phyloP scores from a whole-genome alignment of 2,797 vertebrate species.

The Pachyuromys duprasi region DNA sequence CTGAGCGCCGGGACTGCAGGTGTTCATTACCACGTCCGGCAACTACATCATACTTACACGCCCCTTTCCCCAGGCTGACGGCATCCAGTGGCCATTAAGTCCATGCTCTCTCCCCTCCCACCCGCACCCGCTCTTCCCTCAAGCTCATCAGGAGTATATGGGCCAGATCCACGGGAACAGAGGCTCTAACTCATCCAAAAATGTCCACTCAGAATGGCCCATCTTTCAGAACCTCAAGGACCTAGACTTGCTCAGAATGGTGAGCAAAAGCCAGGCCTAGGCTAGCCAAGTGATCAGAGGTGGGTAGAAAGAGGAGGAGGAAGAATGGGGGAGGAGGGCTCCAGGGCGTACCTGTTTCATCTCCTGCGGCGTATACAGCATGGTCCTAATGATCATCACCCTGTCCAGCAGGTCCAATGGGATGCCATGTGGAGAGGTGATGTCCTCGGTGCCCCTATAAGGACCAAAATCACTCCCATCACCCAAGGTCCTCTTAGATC shows the following conservation, averaged over 20 bases:
- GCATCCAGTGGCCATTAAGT: neutral
- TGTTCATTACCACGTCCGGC: too few relatives aligned
- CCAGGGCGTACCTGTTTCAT: constrained; percentile 94
- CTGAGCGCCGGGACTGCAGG: neutral
- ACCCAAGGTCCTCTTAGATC: neutral
- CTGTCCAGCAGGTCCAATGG: constrained; percentile 96
- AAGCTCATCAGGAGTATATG: neutral
- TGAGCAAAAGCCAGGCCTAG: neutral
- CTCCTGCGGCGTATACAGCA: constrained; percentile 98
- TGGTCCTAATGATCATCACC: constrained; percentile 98
- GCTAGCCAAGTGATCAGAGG: neutral
- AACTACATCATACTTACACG: neutral
- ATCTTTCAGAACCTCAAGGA: neutral
- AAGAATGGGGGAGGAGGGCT: rapidly evolving
- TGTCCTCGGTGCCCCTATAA: constrained; percentile 96
- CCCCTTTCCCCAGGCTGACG: neutral
- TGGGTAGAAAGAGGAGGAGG: too few relatives aligned
- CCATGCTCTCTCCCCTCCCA: neutral
- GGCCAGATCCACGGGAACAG: neutral
- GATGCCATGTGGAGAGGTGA: constrained; percentile 97
- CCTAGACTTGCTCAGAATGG: neutral
- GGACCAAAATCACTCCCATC: constrained; percentile 29
- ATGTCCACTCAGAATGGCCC: neutral
- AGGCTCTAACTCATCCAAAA: neutral
- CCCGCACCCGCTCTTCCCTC: neutral